These are phyloP conservation scores for Ectemnius continuus DNA, from an alignment of 2,888 invertebrate species.

Conservation along the genomic window DNA sequence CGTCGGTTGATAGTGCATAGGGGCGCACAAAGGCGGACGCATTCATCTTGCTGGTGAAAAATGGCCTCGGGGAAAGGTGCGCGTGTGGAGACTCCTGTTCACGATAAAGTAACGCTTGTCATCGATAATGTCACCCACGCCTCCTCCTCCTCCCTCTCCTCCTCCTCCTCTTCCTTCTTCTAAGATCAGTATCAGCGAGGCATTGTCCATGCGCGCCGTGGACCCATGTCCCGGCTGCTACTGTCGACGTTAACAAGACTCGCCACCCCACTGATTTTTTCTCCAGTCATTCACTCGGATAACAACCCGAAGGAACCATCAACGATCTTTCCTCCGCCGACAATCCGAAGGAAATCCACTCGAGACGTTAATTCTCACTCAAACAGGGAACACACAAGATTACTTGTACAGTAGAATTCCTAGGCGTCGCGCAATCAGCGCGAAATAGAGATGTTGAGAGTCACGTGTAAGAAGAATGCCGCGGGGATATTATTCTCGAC, in stretches of 20 bases:
- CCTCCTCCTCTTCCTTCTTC: constrained; percentile 26
- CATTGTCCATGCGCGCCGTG: constrained; percentile 19
- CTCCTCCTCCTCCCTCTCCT: constrained; percentile 19
- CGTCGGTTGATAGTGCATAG: not conserved
- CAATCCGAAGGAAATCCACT: not conserved
- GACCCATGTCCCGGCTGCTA: constrained; percentile 30
- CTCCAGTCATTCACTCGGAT: constrained; percentile 1
- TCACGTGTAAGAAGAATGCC: not conserved
- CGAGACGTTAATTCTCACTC: not conserved
- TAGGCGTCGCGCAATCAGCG: not conserved
- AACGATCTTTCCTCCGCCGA: not conserved
- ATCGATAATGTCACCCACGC: constrained; percentile 41
- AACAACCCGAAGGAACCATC: not conserved
- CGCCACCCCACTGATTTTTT: constrained; percentile 25
- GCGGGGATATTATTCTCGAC: too few species aligned
- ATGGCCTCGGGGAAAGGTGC: not conserved
- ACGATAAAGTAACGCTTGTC: constrained; percentile 48
- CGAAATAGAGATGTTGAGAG: not conserved
- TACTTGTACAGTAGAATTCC: not conserved
- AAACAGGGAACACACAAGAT: not conserved
- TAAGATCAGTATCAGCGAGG: constrained; percentile 46
- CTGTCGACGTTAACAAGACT: constrained; percentile 37
- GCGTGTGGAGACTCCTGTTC: constrained; percentile 41
- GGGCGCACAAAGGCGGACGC: constrained; percentile 2
- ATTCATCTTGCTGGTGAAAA: constrained; percentile 1